Conservation (phyloP, 2,888 invertebrate species). For the Drosophila anomalata region DNA sequence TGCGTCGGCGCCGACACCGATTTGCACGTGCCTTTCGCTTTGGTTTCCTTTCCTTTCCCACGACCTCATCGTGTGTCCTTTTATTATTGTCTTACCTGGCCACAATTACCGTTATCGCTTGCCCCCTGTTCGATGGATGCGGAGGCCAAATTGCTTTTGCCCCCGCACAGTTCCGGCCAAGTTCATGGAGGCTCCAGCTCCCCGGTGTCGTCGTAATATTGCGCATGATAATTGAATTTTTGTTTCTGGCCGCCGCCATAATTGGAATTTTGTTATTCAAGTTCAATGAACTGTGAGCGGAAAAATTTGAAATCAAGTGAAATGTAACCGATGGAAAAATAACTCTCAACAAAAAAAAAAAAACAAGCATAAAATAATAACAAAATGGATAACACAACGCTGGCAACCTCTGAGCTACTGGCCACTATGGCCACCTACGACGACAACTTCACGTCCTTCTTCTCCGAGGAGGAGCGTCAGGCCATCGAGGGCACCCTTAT, state of each 20-base stretch:
- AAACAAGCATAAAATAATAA: conserved; percentile 5
- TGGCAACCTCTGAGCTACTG: not conserved
- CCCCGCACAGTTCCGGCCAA: conserved; percentile 23
- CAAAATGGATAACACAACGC: conserved; percentile 43
- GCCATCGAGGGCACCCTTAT: conserved; percentile 72
- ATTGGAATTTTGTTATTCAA: conserved; percentile 67
- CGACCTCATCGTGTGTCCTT: conserved; percentile 20
- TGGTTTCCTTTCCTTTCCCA: not conserved
- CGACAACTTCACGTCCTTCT: conserved; percentile 25
- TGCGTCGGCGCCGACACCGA: conserved; percentile 36
- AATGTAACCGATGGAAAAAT: conserved; percentile 51
- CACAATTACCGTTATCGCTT: conserved; percentile 60
- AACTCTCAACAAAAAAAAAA: conserved; percentile 22
- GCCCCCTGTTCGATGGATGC: conserved; percentile 23
- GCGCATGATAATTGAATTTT: conserved; percentile 66
- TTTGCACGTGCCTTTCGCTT: conserved; percentile 29
- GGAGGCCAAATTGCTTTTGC: conserved; percentile 55
- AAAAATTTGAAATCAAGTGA: conserved; percentile 49
- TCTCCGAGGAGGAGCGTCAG: conserved; percentile 30
- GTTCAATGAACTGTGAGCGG: conserved; percentile 58
- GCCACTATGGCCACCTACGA: conserved; percentile 11
- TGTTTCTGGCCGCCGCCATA: conserved; percentile 40
- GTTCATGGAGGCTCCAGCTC: conserved; percentile 18
- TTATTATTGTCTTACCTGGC: conserved; percentile 62
- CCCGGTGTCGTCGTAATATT: conserved; percentile 42